Evolutionary conservation across 2,113 vertebrate genomes (phyloP).

Genomic region (Chunga burmeisteri): DNA sequence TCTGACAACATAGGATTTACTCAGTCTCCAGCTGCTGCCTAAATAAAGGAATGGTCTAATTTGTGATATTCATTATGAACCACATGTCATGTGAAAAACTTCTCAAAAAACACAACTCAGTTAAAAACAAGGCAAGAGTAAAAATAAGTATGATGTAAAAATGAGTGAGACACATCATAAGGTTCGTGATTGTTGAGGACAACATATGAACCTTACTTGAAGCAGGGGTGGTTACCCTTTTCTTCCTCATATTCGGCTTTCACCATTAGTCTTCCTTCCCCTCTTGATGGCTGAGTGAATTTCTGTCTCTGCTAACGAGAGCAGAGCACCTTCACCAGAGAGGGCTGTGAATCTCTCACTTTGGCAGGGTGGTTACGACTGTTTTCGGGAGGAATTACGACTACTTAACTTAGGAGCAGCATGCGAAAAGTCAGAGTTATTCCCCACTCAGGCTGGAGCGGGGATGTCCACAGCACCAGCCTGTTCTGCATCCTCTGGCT

Average conservation of each 20-base stretch:
- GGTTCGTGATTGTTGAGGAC: neutral
- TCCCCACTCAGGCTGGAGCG: neutral
- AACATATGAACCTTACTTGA: neutral
- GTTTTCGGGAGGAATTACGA: neutral
- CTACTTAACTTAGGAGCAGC: neutral
- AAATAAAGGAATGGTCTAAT: neutral
- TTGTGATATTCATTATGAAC: neutral
- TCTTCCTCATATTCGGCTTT: neutral
- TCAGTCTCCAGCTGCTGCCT: neutral
- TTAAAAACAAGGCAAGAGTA: neutral
- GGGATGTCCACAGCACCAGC: neutral
- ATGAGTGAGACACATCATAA: neutral
- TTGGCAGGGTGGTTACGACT: accelerated
- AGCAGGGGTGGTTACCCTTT: neutral
- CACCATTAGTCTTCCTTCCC: neutral
- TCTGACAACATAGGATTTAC: neutral
- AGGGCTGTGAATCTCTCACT: accelerated
- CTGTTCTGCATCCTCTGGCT: neutral
- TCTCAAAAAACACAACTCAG: neutral
- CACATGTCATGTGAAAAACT: neutral
- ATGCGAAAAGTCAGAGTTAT: neutral
- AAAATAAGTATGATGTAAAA: neutral
- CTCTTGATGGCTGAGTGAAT: neutral
- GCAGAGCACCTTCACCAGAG: neutral
- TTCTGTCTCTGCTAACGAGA: neutral